Base-by-base conservation (phyloP, 2,797 vertebrate species). In the Setipinna tenuifilis region DNA sequence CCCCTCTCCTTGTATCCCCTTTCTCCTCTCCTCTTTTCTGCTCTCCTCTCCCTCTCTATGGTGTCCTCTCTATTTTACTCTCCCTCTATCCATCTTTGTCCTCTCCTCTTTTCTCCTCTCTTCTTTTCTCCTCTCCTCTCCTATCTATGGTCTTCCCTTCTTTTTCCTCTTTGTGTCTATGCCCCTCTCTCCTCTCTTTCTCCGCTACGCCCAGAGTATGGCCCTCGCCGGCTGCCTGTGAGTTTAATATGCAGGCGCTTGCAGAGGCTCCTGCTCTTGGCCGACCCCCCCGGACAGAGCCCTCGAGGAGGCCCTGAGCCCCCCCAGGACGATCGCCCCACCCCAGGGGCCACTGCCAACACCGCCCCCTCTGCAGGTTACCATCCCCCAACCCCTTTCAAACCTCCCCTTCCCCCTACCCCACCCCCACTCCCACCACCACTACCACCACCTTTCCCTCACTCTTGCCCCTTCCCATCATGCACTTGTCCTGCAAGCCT, bases 221-320 rank as follows among this genome's bases (percentile, higher is more conserved):
- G 97, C 93, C 96, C 96, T 91, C 97, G 95, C 61, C 97, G 98
- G 94, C 96, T 96, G 89, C 96, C 96, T 85, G 95, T 99, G 96
- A 98, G 98, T 96, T 96, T 99, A 97, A 97, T 99, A 92, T 98
- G 98, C 96, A 98, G 97, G 94, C 97, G 98, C 92, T 96, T 99
- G 89, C 97, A 98, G 93, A 96, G 97, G 85, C 96, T 99, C 92
- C 98, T 99, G 87, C 97, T 96, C 92, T 96, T 97, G 96, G 96
- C 97, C 83, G 97, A 98, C 91, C 97, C 97, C 91, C 98, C 97
- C 86, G 96, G 96, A 95, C 96, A 94, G 95, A 96, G 96, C 92
- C 96, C 93, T 90, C 93, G 89, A 23, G 91, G 93, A 89, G 90
- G 93, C 3, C 88, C 93, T 89, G 93, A 94, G 0, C 85, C 94